Evolutionary conservation across 1,140 invertebrate species (phyloP), one percentile per base, ranked within the genome.

Genomic region (Aradophagus sp.): DNA sequence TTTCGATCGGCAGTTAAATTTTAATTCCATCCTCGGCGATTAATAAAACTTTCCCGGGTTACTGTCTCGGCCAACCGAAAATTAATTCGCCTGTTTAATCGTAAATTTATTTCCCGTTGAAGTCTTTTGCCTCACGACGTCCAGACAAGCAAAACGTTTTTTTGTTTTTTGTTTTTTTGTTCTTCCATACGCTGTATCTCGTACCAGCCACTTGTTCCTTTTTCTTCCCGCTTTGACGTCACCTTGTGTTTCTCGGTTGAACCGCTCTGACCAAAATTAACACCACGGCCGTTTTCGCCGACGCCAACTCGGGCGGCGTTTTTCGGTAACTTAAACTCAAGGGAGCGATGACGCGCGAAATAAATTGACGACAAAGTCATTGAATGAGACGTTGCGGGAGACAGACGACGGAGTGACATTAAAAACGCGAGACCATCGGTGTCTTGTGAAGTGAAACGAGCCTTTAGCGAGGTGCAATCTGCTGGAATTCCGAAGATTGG

Each of bases 401-500:
- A 44, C 41, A 35, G 44, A 41, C 26, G n/a, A 10, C 15, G 32
- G 20, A 59, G 62, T 16, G 34, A 38, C 55, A 23, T 20, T 39
- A 63, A 58, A 66, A 39, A 65, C 50, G 31, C 15, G 7, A 34
- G 29, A 10, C 17, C 36, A 34, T 48, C 68, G 56, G 53, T 59
- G 26, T 74, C 75, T 83, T 81, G 56, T 77, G 73, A 36, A 61
- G 75, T 67, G 62, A 79, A 76, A 68, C 77, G 73, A 77, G 76
- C 74, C 77, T 72, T 77, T 71, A 80, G 77, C 63, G 23, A 74
- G 70, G 79, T 74, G 78, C 71, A 84, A 77, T 82, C 78, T 83
- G 48, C 69, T 66, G 80, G 80, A 83, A 84, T 83, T 77, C 66
- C 56, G 75, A 81, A 80, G 80, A 81, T 69, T 74, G 76, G 76